Percentiles rank a stretch among this genome's conserved stretches.
Evolutionary conservation across 2,888 invertebrate species (phyloP).

Genomic region (Acleris literana): DNA sequence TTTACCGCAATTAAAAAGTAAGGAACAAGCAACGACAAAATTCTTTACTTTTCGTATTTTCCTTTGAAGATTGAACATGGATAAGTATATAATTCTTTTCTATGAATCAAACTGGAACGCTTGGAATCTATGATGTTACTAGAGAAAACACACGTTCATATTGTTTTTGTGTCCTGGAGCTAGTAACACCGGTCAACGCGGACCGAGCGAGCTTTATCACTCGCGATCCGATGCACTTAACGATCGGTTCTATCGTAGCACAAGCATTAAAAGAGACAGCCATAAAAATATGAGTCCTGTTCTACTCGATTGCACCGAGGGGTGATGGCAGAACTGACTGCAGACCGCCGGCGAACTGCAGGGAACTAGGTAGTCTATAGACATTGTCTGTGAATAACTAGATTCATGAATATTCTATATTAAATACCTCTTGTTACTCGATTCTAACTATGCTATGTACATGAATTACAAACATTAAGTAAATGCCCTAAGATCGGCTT

Average conservation of each 20-base stretch:
- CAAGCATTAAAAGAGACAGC: conserved; percentile 46
- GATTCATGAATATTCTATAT: too few species aligned
- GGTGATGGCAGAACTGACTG: too few species aligned
- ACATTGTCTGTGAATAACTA: too few species aligned
- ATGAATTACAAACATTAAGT: too few species aligned
- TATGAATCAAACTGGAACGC: background rate
- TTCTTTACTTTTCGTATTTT: background rate
- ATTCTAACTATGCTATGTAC: too few species aligned
- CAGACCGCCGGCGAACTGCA: too few species aligned
- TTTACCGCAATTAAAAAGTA: background rate
- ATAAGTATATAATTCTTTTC: background rate
- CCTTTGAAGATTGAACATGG: background rate
- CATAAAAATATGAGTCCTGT: conserved; percentile 23
- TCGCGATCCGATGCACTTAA: conserved; percentile 51
- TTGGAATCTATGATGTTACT: background rate
- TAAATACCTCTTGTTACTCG: too few species aligned
- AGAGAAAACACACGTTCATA: conserved; percentile 1
- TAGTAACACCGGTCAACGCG: conserved; percentile 41
- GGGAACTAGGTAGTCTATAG: too few species aligned
- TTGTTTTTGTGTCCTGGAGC: conserved; percentile 26
- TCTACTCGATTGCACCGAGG: background rate
- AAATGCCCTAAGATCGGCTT: too few species aligned
- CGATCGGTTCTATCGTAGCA: conserved; percentile 45
- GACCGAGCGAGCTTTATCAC: conserved; percentile 48
- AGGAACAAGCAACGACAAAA: background rate